Evolutionary conservation across 1,140 invertebrate genomes (phyloP), one percentile per base, ranked within the genome.

Genomic region (Zaprionus inermis): DNA sequence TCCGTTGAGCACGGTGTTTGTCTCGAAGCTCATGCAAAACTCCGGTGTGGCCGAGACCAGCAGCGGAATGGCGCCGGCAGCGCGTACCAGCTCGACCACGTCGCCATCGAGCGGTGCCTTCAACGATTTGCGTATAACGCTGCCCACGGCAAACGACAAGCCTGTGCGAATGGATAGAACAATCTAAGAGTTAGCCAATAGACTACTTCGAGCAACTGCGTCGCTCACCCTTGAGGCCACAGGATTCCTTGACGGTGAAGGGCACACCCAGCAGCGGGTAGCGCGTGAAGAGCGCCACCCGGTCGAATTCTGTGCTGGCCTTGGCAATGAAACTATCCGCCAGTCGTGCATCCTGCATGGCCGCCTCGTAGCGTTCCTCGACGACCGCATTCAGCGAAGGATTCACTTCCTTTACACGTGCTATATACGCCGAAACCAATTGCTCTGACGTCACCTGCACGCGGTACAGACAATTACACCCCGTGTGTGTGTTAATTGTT

Each of bases 31-130:
- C 28, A 95, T 89, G 79, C 95, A 96, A 14, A 97, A 93, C 92
- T 98, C 97, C 1, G 97, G 96, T 1, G 95, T 96, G 90, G 97
- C 97, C 2, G 97, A 97, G 0, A 97, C 94, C 41, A 95, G 93
- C 0, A 97, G 86, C 0, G 95, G 94, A 59, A 98, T 97, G n/a
- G 94, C 96, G 10, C 97, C 96, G 22, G 96, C 95, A 12, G 93
- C 82, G 73, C 93, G 93, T 41, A 97, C 81, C 1, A 93, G 81
- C 10, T 88, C 78, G 0, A 97, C 95, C 0, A 93, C 94, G 5
- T 92, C 93, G 2, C 95, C 94, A 92, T 97, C 96, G 7, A 90
- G 72, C 0, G 93, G 81, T 0, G 96, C 94, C 56, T 94, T 94
- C 2, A 93, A 76, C 2, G 93, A 93, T 63, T 92, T 93, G 14